Evolutionary conservation across 2,113 vertebrate genomes (phyloP), one percentile per base, ranked within the genome.

Genomic region (Procapra przewalskii): DNA sequence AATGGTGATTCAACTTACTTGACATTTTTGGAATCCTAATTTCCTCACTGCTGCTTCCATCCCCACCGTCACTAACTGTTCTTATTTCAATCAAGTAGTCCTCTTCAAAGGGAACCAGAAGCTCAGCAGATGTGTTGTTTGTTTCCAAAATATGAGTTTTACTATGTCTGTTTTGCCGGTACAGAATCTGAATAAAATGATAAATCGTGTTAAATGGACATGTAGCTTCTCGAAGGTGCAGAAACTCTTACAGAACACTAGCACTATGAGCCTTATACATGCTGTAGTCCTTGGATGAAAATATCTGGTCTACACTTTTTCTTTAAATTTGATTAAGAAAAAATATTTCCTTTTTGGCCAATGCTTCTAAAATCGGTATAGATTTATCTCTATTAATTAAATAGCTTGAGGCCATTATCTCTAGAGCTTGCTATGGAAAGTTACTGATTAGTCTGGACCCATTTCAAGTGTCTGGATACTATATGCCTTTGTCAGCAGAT

Each of bases 1-100:
- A 2, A 10, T 4, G 6, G 55, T 55, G 89, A 94, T 13, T n/a
- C 13, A 81, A 98, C 99, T 94, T 99, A 99, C 99, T 99, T 43
- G 99, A 99, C 99, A 99, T 99, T 98, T 99, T 99, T 98, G 99
- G 99, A 98, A 99, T 99, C 98, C 99, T 98, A 90, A 99, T 99
- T 97, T 99, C 99, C 52, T 99, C 99, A 10, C 99, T 99, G 98
- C 99, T 99, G 98, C 99, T 99, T 67, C 99, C 99, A 11, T 99
- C 99, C 1, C 99, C 99, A 6, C 99, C 99, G 0, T 99, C 99
- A 0, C 99, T 99, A 96, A 99, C 98, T 17, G 99, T 99, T 98
- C 99, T 99, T 97, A 99, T 99, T 98, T 99, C 99, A 54, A 99
- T 99, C 89, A 99, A 98, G 98, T 99, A 99, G 98, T 99, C 99